A percentile compares a stretch with the other conserved stretches of the same genome.
phyloP scores from a whole-genome alignment of 1,140 invertebrate species.

The Andricus grossulariae region DNA sequence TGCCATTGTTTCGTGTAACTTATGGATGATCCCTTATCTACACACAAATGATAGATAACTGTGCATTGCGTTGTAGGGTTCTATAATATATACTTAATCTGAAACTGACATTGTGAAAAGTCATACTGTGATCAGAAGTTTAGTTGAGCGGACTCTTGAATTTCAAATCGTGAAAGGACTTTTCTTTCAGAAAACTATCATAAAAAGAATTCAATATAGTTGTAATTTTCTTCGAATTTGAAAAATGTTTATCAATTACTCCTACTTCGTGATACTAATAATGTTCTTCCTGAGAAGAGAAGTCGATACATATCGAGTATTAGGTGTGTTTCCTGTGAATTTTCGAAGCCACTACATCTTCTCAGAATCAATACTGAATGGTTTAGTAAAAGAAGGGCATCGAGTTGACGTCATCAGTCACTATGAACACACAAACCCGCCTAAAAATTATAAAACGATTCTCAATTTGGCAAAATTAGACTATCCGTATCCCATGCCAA shows the following conservation, averaged over 20 bases:
- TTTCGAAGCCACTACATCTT: conserved; percentile 67
- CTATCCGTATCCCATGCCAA: not conserved
- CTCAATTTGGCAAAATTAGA: not conserved
- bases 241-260: not conserved
- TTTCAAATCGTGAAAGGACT: too few species aligned
- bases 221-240: too few species aligned
- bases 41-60: too few species aligned
- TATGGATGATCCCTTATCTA: too few species aligned
- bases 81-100: too few species aligned
- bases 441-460: conserved; percentile 50
- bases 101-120: too few species aligned
- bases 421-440: conserved; percentile 18
- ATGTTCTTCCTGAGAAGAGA: not conserved
- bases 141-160: too few species aligned
- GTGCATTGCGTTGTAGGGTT: too few species aligned
- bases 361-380: conserved; percentile 64
- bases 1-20: too few species aligned
- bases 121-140: too few species aligned
- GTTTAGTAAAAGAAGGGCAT: conserved; percentile 64
- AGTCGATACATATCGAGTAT: conserved; percentile 45
- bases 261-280: not conserved
- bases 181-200: too few species aligned
- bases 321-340: conserved; percentile 64
- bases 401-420: conserved; percentile 33
- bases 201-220: too few species aligned